phyloP scores from a whole-genome alignment of 2,797 vertebrate genomes.

The Platalea minor region DNA sequence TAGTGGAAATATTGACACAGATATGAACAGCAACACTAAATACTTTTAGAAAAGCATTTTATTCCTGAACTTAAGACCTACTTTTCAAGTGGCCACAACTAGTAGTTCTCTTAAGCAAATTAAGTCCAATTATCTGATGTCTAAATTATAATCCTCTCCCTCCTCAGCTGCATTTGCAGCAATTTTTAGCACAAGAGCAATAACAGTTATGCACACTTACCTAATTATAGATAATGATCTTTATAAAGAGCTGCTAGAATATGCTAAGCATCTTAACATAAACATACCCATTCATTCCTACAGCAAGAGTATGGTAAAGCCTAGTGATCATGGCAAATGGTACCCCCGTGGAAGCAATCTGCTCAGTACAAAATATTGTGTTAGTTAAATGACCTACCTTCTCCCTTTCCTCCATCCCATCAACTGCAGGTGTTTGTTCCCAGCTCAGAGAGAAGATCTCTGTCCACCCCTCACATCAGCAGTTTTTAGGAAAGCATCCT shows the following conservation, averaged over 20 bases:
- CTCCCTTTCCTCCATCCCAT: neutral
- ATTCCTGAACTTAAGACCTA: conserved; percentile 12
- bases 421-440: neutral
- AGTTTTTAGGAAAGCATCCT: neutral
- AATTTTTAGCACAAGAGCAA: conserved; percentile 61
- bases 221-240: conserved; percentile 63
- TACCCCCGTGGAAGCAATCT: neutral
- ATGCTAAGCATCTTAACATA: conserved; percentile 56
- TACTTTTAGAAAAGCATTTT: conserved; percentile 31
- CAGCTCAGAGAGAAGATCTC: neutral
- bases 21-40: neutral
- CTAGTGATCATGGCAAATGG: neutral
- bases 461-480: neutral
- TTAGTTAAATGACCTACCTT: neutral
- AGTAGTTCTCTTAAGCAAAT: conserved; percentile 48
- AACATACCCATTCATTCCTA: conserved; percentile 48
- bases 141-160: conserved; percentile 47
- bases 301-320: neutral
- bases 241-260: conserved; percentile 56
- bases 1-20: conserved; percentile 45
- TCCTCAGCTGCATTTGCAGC: conserved; percentile 40
- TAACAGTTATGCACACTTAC: conserved; percentile 53
- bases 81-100: conserved; percentile 26
- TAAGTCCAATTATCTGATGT: conserved; percentile 37
- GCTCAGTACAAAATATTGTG: neutral